These are phyloP conservation scores for Mormyrus lacerda DNA, from an alignment of 2,113 vertebrate genomes.

Conservation along the genomic window DNA sequence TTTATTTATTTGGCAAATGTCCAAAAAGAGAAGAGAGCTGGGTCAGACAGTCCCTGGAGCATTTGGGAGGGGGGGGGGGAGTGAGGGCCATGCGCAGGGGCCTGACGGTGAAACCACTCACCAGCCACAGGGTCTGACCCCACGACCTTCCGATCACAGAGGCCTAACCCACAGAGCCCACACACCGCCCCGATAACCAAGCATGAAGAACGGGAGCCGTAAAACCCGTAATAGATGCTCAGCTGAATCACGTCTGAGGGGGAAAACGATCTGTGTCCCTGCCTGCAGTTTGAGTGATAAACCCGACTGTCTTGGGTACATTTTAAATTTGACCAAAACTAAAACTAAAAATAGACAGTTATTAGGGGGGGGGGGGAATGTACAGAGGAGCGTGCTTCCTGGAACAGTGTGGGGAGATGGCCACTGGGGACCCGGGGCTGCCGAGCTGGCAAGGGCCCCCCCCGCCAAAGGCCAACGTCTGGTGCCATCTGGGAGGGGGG, in stretches of 20 bases:
- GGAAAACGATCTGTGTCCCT: background rate
- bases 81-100: background rate
- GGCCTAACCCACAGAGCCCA: background rate
- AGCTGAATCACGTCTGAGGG: background rate
- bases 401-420: slow-evolving; percentile 33
- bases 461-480: background rate
- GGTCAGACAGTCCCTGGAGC: background rate
- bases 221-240: background rate
- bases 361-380: background rate
- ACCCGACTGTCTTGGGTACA: too few species aligned
- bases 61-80: background rate
- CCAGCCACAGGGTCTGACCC: background rate
- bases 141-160: background rate
- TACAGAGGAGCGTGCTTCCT: slow-evolving; percentile 17
- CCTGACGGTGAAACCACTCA: background rate
- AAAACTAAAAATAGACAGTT: background rate
- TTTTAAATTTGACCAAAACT: background rate
- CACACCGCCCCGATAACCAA: background rate
- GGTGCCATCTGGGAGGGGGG: background rate
- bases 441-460: background rate
- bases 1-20: background rate
- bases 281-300: background rate
- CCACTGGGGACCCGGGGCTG: slow-evolving; percentile 37
- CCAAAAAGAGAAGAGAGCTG: background rate
- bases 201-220: background rate